A percentile compares a stretch with the other conserved stretches of the same genome.
Evolutionary conservation across 2,888 invertebrate species (phyloP).

Genomic region (Acleris literana): DNA sequence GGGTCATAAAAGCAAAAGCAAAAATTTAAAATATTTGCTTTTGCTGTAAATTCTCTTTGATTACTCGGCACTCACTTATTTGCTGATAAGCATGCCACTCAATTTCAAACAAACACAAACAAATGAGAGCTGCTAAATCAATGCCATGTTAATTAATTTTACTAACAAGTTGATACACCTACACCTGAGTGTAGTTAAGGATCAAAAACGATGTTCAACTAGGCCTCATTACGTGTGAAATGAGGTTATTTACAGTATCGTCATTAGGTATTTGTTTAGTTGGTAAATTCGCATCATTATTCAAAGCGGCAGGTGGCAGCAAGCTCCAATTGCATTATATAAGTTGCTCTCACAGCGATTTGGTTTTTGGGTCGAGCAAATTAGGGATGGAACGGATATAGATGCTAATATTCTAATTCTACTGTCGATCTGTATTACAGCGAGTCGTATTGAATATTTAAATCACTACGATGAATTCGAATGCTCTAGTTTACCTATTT

Average conservation of each 20-base stretch:
- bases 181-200: too few relatives aligned
- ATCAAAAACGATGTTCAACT: neutral
- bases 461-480: neutral
- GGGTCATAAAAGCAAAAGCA: too few relatives aligned
- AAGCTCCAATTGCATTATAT: constrained; percentile 75
- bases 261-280: constrained; percentile 53
- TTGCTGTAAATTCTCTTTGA: too few relatives aligned
- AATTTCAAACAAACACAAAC: too few relatives aligned
- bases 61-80: too few relatives aligned
- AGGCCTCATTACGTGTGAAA: constrained; percentile 8
- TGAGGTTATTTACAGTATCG: constrained; percentile 32
- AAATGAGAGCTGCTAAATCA: too few relatives aligned
- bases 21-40: too few relatives aligned
- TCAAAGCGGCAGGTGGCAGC: constrained; percentile 63
- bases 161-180: too few relatives aligned
- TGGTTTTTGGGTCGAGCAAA: constrained; percentile 66
- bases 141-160: too few relatives aligned
- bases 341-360: constrained; percentile 60
- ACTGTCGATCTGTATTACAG: constrained; percentile 2
- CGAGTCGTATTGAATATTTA: neutral
- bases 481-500: neutral
- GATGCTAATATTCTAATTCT: constrained; percentile 28
- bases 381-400: constrained; percentile 50
- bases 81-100: too few relatives aligned
- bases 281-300: constrained; percentile 49